Conservation (phyloP, 2,888 invertebrate genomes). For the Patella depressa region DNA sequence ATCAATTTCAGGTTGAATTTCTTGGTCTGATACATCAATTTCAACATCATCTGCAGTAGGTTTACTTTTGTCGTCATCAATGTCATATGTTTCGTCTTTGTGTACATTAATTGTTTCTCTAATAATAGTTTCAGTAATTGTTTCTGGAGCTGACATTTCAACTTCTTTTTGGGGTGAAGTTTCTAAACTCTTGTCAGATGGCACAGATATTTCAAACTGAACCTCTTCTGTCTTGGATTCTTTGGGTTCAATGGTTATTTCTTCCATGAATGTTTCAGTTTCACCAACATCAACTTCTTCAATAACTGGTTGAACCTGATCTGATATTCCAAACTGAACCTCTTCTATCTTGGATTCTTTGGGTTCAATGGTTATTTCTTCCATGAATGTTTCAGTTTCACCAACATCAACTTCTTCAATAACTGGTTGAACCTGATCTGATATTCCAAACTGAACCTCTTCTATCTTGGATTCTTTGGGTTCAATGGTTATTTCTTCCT, state of each 20-base stretch:
- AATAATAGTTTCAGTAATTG: too few relatives aligned
- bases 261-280: conserved; percentile 14
- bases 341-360: not conserved
- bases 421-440: conserved; percentile 14
- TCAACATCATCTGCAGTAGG: too few relatives aligned
- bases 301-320: not conserved
- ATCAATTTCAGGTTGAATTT: too few relatives aligned
- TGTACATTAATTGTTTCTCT: too few relatives aligned
- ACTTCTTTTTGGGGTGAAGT: too few relatives aligned
- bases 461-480: not conserved
- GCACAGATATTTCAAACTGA: too few relatives aligned
- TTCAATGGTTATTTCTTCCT: conserved; percentile 16
- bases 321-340: not conserved
- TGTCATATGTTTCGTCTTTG: too few relatives aligned
- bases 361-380: conserved; percentile 17
- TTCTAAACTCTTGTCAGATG: too few relatives aligned
- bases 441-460: not conserved
- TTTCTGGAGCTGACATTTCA: too few relatives aligned
- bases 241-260: not conserved
- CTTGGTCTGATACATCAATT: too few relatives aligned
- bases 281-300: conserved; percentile 12
- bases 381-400: conserved; percentile 18
- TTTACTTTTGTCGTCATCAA: too few relatives aligned
- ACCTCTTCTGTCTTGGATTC: too few relatives aligned
- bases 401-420: conserved; percentile 15